Evolutionary conservation across 2,113 vertebrate species (phyloP), one percentile per base, ranked within the genome.

Genomic region (Dinomys branickii): DNA sequence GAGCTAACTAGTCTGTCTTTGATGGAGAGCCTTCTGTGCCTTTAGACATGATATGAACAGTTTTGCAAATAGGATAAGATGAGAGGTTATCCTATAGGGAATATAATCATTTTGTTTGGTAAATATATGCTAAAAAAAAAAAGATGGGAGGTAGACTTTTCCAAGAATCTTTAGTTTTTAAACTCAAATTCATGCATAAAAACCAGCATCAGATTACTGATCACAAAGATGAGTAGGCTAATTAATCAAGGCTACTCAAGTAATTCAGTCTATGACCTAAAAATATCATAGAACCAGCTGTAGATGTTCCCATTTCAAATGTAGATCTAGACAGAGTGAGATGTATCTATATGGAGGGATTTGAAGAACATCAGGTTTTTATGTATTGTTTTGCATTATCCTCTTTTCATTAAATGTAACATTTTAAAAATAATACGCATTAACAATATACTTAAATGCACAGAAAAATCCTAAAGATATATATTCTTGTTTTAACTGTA

Each of bases 1-100:
- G 33, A 83, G 26, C 26, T 28, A 73, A 26, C 2, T 26, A 16
- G 47, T 50, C 56, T 80, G 54, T 50, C 56, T 84, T 58, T 65
- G 30, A 93, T 20, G 11, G 58, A 93, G 44, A 2, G 52, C 58
- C 52, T 54, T 50, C 54, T 19, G 81, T 14, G 54, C 0, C 61
- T 88, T 47, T 83, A 73, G 50, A 58, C 75, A 50, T 38, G 22
- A 63, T 84, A 91, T 54, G 35, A 67, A 80, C n/a, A 41, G 63
- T 84, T 81, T 84, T 78, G 85, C 19, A 87, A 88, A n/a, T n/a
- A n/a, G n/a, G n/a, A n/a, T n/a, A 81, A 92, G 59, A 86, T 65
- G 58, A n/a, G 9, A 69, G 19, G n/a, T 71, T 71, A 71, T 38
- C 17, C n/a, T 38, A 71, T 19, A 71, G 38, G 67, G 67, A 71